Conservation (phyloP, 2,888 invertebrate genomes). For the Meteorus cinctellus region DNA sequence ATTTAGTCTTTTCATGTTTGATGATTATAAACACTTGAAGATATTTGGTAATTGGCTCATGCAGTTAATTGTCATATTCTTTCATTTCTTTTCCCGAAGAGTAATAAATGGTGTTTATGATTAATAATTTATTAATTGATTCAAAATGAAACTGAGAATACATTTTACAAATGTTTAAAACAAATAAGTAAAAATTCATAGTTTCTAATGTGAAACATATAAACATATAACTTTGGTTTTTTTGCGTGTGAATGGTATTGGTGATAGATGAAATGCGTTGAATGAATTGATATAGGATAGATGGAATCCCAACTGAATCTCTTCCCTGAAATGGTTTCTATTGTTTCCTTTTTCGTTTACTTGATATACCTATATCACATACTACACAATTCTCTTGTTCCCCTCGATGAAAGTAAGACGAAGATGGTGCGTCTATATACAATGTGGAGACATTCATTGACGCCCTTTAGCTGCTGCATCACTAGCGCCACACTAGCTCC, state of each 20-base stretch:
- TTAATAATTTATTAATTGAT: too few relatives aligned
- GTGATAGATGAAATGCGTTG: background rate
- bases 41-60: too few relatives aligned
- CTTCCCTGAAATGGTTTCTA: constrained; percentile 53
- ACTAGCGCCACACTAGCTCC: constrained; percentile 24
- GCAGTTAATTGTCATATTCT: too few relatives aligned
- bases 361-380: constrained; percentile 16
- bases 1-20: too few relatives aligned
- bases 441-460: background rate
- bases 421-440: background rate
- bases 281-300: constrained; percentile 52
- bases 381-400: constrained; percentile 13
- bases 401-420: constrained; percentile 4
- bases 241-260: background rate
- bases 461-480: background rate
- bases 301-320: constrained; percentile 71
- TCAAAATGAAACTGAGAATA: too few relatives aligned
- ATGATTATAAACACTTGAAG: too few relatives aligned
- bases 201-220: background rate
- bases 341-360: constrained; percentile 44
- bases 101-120: too few relatives aligned
- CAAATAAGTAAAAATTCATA: too few relatives aligned
- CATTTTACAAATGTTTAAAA: too few relatives aligned
- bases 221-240: background rate
- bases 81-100: too few relatives aligned